These are phyloP conservation scores for Phacellophora camtschatica DNA, from an alignment of 30 jellyfish, hydroid and myxozoan genomes.

Conservation along the genomic window DNA sequence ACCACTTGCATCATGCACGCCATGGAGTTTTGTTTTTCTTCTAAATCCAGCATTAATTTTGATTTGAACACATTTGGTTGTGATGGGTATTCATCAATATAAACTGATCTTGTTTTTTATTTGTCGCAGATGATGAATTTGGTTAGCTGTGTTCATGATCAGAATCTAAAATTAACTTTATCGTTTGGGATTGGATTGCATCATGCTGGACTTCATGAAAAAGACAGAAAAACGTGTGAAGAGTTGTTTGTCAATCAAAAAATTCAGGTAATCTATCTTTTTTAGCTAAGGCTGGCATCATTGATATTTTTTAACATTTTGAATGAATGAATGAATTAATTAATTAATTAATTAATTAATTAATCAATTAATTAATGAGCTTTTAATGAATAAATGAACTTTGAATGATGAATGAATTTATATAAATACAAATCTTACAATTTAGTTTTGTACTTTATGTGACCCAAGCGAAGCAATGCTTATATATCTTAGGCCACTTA, in stretches of 20 bases:
- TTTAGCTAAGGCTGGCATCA: background rate
- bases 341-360: background rate
- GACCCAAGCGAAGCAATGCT: too few relatives aligned
- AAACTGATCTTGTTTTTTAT: background rate
- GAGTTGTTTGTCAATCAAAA: constrained; percentile 93
- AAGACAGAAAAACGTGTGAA: constrained; percentile 88
- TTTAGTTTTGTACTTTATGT: too few relatives aligned
- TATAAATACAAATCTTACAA: too few relatives aligned
- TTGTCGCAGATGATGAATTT: constrained; percentile 71
- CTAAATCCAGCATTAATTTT: too few relatives aligned
- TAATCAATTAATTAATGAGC: background rate
- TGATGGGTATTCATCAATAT: background rate
- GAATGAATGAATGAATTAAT: background rate
- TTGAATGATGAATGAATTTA: too few relatives aligned
- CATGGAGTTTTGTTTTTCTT: too few relatives aligned
- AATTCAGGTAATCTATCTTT: constrained; percentile 63
- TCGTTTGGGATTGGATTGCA: constrained; percentile 98
- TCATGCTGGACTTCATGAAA: constrained; percentile 98
- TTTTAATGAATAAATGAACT: too few relatives aligned
- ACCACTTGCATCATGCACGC: too few relatives aligned
- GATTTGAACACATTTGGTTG: too few relatives aligned
- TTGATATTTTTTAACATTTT: background rate
- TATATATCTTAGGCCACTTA: too few relatives aligned
- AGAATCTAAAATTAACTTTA: constrained; percentile 81
- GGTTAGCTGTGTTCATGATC: constrained; percentile 84